Evolutionary conservation across 2,113 vertebrate genomes (phyloP), one percentile per base, ranked within the genome.

Genomic region (Hippocampus comes): DNA sequence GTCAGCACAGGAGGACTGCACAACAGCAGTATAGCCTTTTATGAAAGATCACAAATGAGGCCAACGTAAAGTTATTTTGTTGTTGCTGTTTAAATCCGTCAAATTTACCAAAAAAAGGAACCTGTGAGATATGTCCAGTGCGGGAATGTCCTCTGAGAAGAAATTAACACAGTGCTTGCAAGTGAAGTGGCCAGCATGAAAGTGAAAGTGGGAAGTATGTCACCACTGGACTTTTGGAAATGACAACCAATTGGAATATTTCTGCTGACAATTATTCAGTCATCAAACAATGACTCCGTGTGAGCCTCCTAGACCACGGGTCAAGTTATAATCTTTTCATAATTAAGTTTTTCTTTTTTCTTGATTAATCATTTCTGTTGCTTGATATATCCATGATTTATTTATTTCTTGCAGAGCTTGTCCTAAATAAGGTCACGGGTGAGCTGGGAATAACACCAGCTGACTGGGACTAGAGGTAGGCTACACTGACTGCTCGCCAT

Each of bases 171-270:
- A 38, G 2, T 1, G 14, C 0, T 11, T 20, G 1, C 34, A n/a
- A 9, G 20, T 20, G 3, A 43, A 12, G 11, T 21, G 1, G n/a
- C 71, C 75, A 82, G 2, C 66, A 14, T 14, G 51, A 82, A 86
- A 87, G 0, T 11, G 70, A 88, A 88, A 84, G 43, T 59, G 1
- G 15, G 70, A 67, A 34, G 43, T 34, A 6, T 1, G 51, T 56
- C 56, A 9, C 9, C 23, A 46, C 49, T 55, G 48, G 11, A 64
- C 4, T 57, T 67, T 48, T 53, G 63, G 5, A 67, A 34, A n/a
- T 68, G 20, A 63, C 61, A 59, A 2, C 38, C 2, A 38, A 41
- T 9, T 63, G 21, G 27, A 64, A 67, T 6, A 18, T 57, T 42
- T 27, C 2, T 48, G n/a, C 0, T 68, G 38, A 20, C 9, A 49